phyloP scores from a whole-genome alignment of 1,140 invertebrate species.

The Eupristina koningsbergeri region DNA sequence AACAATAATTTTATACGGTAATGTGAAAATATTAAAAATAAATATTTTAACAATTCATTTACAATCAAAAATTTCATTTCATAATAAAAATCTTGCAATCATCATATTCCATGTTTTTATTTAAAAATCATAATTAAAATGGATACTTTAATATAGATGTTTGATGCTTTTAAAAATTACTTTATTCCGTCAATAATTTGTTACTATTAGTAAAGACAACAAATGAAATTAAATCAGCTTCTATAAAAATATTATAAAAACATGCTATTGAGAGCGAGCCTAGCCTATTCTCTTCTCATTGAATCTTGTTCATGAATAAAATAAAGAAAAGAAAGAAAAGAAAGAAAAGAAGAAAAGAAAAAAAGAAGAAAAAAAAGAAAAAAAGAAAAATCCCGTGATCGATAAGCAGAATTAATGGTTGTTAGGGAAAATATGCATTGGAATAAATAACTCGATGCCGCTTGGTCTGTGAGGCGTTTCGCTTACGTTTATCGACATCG shows the following conservation, averaged over 20 bases:
- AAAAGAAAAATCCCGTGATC: background rate
- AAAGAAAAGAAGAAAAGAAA: too few relatives aligned
- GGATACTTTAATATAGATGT: background rate
- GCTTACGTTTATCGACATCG: slow-evolving; percentile 48
- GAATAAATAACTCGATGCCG: background rate
- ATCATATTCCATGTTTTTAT: background rate
- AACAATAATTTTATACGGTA: background rate
- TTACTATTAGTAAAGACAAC: background rate
- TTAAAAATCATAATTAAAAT: background rate
- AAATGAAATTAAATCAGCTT: background rate
- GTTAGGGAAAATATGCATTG: slow-evolving; percentile 18
- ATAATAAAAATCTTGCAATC: background rate
- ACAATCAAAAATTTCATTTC: background rate
- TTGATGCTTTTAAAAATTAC: background rate
- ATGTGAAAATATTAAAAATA: background rate
- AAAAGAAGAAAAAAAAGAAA: too few relatives aligned
- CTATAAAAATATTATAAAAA: background rate
- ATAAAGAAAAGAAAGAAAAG: too few relatives aligned
- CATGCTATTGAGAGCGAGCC: background rate
- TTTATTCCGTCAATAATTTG: background rate
- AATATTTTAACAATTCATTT: background rate
- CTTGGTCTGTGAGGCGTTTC: slow-evolving; percentile 51
- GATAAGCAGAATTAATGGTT: slow-evolving; percentile 46
- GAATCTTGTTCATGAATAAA: too few relatives aligned
- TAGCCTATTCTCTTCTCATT: background rate